A percentile compares a stretch with the other conserved stretches of the same genome.
Evolutionary conservation across 1,140 invertebrate species (phyloP).

Genomic region (Drosophila triauraria): DNA sequence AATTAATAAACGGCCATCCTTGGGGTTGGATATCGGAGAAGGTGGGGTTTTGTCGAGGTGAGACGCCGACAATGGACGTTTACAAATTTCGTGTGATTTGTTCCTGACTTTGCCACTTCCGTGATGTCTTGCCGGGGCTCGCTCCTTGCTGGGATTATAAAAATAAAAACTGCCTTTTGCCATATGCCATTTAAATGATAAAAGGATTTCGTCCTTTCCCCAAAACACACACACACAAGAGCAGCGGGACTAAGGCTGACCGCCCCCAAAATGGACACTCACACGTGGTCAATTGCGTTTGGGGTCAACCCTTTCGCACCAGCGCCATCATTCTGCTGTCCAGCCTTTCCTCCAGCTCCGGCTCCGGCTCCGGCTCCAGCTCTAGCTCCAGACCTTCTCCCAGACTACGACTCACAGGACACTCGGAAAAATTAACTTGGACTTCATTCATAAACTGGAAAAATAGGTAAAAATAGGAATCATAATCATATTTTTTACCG

Average conservation of each 20-base stretch:
- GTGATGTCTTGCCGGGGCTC: slow-evolving; percentile 56
- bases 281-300: slow-evolving; percentile 82
- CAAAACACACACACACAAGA: slow-evolving; percentile 9
- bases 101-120: slow-evolving; percentile 61
- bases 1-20: slow-evolving; percentile 71
- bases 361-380: not conserved
- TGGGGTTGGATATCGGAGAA: not conserved
- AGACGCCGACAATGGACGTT: slow-evolving; percentile 63
- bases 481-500: too few species aligned
- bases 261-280: slow-evolving; percentile 60
- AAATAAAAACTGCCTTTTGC: slow-evolving; percentile 81
- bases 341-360: slow-evolving; percentile 20
- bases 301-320: slow-evolving; percentile 82
- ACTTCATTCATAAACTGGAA: too few species aligned
- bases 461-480: too few species aligned
- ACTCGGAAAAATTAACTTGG: not conserved
- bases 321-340: slow-evolving; percentile 72
- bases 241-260: slow-evolving; percentile 13
- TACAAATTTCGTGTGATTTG: slow-evolving; percentile 78
- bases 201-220: slow-evolving; percentile 65
- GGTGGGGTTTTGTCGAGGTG: slow-evolving; percentile 1
- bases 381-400: slow-evolving; percentile 1
- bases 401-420: slow-evolving; percentile 1
- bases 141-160: slow-evolving; percentile 57
- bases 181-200: slow-evolving; percentile 84